These are phyloP conservation scores for Ochotona curzoniae DNA, from an alignment of 2,113 vertebrate genomes.

Conservation along the genomic window DNA sequence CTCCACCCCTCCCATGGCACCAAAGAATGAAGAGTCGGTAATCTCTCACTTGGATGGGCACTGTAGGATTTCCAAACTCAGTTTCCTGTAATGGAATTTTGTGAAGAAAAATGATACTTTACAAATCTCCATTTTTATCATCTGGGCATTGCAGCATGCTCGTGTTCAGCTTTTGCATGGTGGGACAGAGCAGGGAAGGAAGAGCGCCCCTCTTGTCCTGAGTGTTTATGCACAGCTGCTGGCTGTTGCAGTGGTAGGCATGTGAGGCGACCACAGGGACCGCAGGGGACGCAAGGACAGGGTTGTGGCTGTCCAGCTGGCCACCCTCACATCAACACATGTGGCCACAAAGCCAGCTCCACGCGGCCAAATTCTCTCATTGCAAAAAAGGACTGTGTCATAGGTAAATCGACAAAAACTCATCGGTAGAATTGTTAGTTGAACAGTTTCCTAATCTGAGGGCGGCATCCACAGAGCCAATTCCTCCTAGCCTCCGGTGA, in stretches of 20 bases:
- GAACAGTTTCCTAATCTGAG: background rate
- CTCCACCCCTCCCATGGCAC: background rate
- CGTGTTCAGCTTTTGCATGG: background rate
- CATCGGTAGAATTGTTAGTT: background rate
- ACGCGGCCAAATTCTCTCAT: background rate
- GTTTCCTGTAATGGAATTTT: background rate
- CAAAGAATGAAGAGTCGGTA: background rate
- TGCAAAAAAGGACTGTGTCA: background rate
- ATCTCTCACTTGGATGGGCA: background rate
- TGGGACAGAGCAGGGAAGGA: background rate
- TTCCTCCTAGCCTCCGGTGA: background rate
- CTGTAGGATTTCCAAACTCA: background rate
- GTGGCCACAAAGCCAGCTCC: background rate
- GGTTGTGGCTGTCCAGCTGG: background rate
- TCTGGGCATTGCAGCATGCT: background rate
- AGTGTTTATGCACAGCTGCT: background rate
- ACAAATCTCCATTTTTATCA: background rate
- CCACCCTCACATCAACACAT: background rate
- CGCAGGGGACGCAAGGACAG: background rate
- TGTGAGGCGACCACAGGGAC: background rate
- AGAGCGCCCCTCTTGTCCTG: background rate
- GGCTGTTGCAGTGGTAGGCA: background rate
- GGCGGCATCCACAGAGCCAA: background rate
- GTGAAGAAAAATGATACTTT: background rate
- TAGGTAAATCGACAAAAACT: background rate